A percentile compares a stretch with the other conserved stretches of the same genome.
Evolutionary conservation across 2,113 vertebrate genomes (phyloP).

Genomic region (Etheostoma spectabile): DNA sequence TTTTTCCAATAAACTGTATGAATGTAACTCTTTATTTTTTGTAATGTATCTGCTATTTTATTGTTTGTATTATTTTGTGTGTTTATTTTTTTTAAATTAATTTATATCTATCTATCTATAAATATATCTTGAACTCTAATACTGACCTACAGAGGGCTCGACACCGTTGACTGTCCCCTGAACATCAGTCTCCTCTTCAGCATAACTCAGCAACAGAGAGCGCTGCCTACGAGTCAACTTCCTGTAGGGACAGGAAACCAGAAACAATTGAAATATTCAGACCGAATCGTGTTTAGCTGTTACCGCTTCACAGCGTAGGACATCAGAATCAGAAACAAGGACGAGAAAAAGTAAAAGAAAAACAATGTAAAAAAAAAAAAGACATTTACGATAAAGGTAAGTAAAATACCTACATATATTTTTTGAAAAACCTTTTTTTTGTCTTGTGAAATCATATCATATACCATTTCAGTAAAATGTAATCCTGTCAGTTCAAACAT

Average conservation of each 20-base stretch:
- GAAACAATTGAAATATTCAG: neutral
- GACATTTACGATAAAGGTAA: too few species aligned
- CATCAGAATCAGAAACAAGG: neutral
- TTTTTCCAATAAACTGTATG: too few species aligned
- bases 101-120: too few species aligned
- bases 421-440: too few species aligned
- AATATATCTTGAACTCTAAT: neutral
- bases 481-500: too few species aligned
- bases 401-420: neutral
- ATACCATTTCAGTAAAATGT: too few species aligned
- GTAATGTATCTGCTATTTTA: too few species aligned
- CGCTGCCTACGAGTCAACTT: constrained; percentile 89
- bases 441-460: too few species aligned
- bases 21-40: too few species aligned
- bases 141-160: constrained; percentile 52
- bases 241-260: constrained; percentile 74
- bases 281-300: accelerated
- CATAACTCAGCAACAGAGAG: constrained; percentile 90
- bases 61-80: too few species aligned
- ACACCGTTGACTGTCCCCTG: constrained; percentile 90
- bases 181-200: constrained; percentile 91
- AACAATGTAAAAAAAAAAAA: too few species aligned
- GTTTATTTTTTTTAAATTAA: too few species aligned
- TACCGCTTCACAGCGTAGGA: neutral
- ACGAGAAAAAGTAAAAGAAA: neutral